Percentiles rank a stretch among this genome's conserved stretches.
phyloP scores from a whole-genome alignment of 30 jellyfish, hydroid and myxozoan genomes.

The Sanderia malayensis region DNA sequence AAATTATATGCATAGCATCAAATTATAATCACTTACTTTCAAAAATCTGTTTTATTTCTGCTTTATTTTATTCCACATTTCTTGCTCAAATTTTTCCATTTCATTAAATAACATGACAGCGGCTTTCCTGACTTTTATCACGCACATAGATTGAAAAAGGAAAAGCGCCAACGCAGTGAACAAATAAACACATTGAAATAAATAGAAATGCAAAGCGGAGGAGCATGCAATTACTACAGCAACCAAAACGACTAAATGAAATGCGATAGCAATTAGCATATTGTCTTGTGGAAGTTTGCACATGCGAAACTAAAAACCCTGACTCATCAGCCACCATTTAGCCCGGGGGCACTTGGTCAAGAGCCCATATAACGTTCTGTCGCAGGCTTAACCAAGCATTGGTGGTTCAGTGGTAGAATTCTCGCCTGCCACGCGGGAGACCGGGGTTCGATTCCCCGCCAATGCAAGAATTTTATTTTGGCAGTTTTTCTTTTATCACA shows the following conservation, averaged over 20 bases:
- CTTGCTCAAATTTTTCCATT: neutral
- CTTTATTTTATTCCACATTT: neutral
- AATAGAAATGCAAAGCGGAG: neutral
- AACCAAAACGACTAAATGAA: too few species aligned
- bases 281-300: too few species aligned
- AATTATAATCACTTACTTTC: neutral
- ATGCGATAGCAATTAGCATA: too few species aligned
- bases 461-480: neutral
- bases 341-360: neutral
- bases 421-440: slow-evolving; percentile 7
- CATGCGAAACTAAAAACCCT: too few species aligned
- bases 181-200: neutral
- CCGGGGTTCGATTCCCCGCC: slow-evolving; percentile 7
- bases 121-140: neutral
- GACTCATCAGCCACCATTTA: neutral
- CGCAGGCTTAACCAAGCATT: neutral
- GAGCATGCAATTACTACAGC: too few species aligned
- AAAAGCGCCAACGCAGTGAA: too few species aligned
- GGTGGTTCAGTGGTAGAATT: slow-evolving; percentile 1
- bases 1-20: neutral
- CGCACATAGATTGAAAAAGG: too few species aligned
- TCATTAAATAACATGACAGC: neutral
- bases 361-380: neutral
- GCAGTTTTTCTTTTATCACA: neutral
- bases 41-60: neutral